phyloP scores from a whole-genome alignment of 2,113 vertebrate species.

The Perccottus glenii region DNA sequence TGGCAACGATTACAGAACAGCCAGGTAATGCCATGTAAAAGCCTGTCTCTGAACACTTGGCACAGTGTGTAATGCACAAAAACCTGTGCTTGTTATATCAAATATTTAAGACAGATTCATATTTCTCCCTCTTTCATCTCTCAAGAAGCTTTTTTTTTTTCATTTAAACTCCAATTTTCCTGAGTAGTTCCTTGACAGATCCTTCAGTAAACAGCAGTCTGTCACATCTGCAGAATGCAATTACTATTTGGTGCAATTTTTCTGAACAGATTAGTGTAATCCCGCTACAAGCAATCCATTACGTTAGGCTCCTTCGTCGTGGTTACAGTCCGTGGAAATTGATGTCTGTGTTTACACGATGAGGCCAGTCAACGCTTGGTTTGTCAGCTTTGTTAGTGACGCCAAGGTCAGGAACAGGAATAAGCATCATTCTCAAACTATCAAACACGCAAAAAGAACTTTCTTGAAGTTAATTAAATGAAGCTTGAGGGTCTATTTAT shows the following conservation, averaged over 20 bases:
- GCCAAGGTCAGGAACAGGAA: not conserved
- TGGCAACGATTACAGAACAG: too few relatives aligned
- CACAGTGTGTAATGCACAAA: too few relatives aligned
- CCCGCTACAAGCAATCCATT: constrained; percentile 8
- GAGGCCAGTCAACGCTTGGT: constrained; percentile 8
- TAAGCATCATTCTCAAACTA: not conserved
- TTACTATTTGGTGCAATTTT: constrained; percentile 18
- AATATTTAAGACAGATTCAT: too few relatives aligned
- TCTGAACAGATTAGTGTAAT: constrained; percentile 29
- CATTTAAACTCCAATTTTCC: not conserved
- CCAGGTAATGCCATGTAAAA: too few relatives aligned
- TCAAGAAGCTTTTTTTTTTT: not conserved
- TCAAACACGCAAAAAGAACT: accelerated
- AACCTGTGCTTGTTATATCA: too few relatives aligned
- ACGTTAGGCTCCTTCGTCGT: not conserved
- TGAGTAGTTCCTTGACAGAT: not conserved
- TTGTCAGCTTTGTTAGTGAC: constrained; percentile 16
- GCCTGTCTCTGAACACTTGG: too few relatives aligned
- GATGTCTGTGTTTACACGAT: constrained; percentile 1
- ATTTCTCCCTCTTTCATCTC: not conserved
- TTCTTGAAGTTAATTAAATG: too few relatives aligned
- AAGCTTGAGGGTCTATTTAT: too few relatives aligned
- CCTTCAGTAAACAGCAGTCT: constrained; percentile 4
- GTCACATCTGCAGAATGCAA: not conserved
- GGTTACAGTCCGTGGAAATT: constrained; percentile 13